Evolutionary conservation across 1,140 invertebrate genomes (phyloP).

Genomic region (Zaprionus lachaisei): DNA sequence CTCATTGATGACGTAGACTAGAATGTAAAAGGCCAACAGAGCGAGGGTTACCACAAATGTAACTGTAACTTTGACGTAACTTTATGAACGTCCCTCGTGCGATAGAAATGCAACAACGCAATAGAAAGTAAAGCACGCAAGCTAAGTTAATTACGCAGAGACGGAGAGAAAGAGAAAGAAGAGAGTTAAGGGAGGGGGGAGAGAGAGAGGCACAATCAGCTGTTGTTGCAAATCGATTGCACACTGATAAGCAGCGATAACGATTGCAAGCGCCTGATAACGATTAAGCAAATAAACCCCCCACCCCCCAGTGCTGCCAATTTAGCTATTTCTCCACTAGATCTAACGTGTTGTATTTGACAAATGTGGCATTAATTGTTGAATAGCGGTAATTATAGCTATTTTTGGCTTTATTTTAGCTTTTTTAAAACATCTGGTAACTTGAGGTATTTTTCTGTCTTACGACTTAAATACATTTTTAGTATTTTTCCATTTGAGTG

Average conservation of each 20-base stretch:
- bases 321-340: too few species aligned
- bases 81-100: background rate
- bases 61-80: background rate
- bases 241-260: constrained; percentile 19
- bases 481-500: too few species aligned
- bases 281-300: constrained; percentile 2
- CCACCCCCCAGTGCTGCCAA: background rate
- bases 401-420: too few species aligned
- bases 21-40: background rate
- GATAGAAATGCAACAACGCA: constrained; percentile 37
- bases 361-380: too few species aligned
- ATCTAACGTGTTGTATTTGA: too few species aligned
- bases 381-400: too few species aligned
- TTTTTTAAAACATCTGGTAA: too few species aligned
- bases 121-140: constrained; percentile 3
- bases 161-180: background rate
- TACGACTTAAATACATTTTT: too few species aligned
- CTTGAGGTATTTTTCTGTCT: too few species aligned
- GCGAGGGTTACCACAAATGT: background rate
- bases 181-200: background rate
- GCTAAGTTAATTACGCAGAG: constrained; percentile 15
- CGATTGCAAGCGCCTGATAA: constrained; percentile 9
- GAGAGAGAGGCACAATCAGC: constrained; percentile 13
- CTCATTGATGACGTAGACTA: constrained; percentile 11
- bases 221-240: constrained; percentile 26